Conservation (phyloP, 2,888 invertebrate genomes). For the Zaprionus lineosus region DNA sequence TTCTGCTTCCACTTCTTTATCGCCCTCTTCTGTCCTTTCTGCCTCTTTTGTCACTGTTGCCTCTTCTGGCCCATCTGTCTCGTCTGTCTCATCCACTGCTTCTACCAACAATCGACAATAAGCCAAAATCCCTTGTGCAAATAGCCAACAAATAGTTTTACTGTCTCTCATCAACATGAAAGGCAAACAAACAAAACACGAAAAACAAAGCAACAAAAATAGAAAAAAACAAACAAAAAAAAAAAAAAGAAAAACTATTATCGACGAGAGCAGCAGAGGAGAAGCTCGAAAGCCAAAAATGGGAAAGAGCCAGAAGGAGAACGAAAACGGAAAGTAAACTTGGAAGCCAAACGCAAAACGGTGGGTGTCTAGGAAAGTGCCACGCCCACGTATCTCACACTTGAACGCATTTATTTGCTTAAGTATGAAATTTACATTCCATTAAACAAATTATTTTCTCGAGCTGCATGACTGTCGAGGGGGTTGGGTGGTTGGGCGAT, state of each 20-base stretch:
- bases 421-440: conserved; percentile 78
- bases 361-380: conserved; percentile 14
- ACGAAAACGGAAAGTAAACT: conserved; percentile 1
- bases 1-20: no score
- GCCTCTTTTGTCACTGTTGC: no score
- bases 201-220: no score
- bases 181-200: conserved; percentile 20
- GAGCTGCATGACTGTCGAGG: conserved; percentile 40
- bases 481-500: no score
- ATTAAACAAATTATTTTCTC: conserved; percentile 77
- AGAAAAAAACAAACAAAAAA: no score
- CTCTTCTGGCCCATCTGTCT: no score
- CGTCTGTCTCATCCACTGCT: no score
- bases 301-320: conserved; percentile 2
- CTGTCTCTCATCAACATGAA: conserved; percentile 36
- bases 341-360: conserved; percentile 33
- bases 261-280: conserved; percentile 11
- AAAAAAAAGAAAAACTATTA: conserved; percentile 35
- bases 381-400: conserved; percentile 54
- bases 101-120: not conserved
- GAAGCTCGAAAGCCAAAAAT: no score
- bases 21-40: no score
- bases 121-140: conserved; percentile 45
- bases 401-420: conserved; percentile 70
- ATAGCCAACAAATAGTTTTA: conserved; percentile 54